Percentiles rank a stretch among this genome's conserved stretches.
Conservation (phyloP, 2,113 vertebrate genomes). For the Leucoraja erinaceus region DNA sequence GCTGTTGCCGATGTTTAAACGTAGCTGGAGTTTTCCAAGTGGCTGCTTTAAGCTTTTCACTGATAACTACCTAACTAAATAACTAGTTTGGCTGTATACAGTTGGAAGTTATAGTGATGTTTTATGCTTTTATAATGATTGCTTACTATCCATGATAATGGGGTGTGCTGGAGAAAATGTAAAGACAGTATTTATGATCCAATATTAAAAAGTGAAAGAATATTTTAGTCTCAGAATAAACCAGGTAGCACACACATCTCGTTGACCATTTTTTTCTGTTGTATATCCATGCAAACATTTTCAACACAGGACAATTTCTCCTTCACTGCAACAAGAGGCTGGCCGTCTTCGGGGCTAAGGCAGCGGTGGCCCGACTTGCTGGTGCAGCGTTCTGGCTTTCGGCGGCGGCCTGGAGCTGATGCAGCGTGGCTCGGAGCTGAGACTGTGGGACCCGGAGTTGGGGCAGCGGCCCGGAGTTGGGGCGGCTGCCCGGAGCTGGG, state of each 20-base stretch:
- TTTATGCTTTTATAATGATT: neutral
- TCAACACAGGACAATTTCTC: neutral
- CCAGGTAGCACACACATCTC: neutral
- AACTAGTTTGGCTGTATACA: neutral
- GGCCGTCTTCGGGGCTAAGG: no score
- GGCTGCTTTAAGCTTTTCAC: neutral
- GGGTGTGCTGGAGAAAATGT: neutral
- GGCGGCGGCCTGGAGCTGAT: no score
- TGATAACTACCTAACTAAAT: neutral
- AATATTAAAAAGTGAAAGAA: neutral
- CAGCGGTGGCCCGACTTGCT: no score
- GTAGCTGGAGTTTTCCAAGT: no score
- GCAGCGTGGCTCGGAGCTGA: no score
- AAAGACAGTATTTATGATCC: neutral
- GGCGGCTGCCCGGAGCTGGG: no score
- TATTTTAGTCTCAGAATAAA: neutral
- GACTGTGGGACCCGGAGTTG: no score
- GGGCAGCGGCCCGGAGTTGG: no score
- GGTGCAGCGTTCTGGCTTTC: no score
- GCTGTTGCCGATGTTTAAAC: neutral
- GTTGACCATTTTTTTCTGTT: neutral
- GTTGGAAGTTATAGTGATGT: neutral
- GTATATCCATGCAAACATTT: neutral
- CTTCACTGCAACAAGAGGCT: no score
- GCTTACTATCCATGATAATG: neutral